These are phyloP conservation scores for Tridacna gigas DNA, from an alignment of 2,888 invertebrate species.

Conservation along the genomic window DNA sequence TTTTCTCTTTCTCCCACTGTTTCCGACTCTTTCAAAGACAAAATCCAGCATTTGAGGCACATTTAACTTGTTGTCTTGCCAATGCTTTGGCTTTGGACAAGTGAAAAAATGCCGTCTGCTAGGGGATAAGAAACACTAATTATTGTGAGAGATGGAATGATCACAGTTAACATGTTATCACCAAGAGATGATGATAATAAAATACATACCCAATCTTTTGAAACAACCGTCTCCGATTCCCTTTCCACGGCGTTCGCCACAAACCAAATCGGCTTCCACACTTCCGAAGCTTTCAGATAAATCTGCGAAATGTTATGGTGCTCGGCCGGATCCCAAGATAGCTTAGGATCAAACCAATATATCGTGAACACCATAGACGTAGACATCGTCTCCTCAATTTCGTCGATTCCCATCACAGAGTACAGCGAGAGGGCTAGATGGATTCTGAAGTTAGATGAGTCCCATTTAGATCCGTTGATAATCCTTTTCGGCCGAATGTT, in stretches of 20 bases:
- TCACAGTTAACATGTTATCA: no score
- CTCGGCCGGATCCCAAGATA: constrained; percentile 13
- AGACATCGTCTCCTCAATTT: constrained; percentile 18
- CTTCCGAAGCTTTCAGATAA: constrained; percentile 13
- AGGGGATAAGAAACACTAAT: no score
- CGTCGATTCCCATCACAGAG: constrained; percentile 16
- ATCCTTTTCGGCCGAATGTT: constrained; percentile 16
- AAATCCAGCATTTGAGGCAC: no score
- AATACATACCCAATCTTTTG: constrained; percentile 12
- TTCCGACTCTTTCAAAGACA: no score
- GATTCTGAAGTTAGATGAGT: not conserved
- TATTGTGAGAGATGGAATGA: no score
- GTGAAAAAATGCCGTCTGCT: no score
- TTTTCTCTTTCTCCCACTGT: no score
- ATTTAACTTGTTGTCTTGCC: no score
- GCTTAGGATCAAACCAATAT: constrained; percentile 4
- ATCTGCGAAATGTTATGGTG: constrained; percentile 17
- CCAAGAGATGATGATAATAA: not conserved
- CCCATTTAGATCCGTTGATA: not conserved
- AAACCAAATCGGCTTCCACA: constrained; percentile 19
- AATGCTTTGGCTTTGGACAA: no score
- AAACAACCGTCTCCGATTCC: constrained; percentile 3
- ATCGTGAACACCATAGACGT: constrained; percentile 18
- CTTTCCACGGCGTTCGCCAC: constrained; percentile 5
- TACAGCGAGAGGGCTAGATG: constrained; percentile 2